Evolutionary conservation across 1,140 invertebrate species (phyloP), one percentile per base, ranked within the genome.

Genomic region (Drosophila baimaii): DNA sequence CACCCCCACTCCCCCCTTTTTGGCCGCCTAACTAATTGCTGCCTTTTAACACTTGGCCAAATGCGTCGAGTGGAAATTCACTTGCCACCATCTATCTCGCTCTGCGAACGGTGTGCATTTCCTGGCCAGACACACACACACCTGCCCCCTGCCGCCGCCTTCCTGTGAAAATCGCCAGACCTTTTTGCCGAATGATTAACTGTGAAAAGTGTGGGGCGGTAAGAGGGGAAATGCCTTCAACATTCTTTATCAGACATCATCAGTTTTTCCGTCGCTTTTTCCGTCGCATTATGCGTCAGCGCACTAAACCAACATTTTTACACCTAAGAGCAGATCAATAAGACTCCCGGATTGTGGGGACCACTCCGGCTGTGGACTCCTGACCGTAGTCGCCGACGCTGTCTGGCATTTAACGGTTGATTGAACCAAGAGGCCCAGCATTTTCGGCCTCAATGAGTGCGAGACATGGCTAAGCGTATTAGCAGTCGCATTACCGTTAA

Each of bases 231-330:
- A 59, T 56, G 25, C 57, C 59, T 62, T 37, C 2, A 31, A 19
- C 47, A n/a, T 19, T 52, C 49, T 76, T 77, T 85, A 85, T 85
- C 81, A 80, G 63, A 74, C 82, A 74, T 80, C 80, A 66, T 57
- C 73, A 51, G 66, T 66, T 54, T 58, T 76, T 80, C 58, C 64
- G 61, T 73, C 17, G 47, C 47, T 51, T 83, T 71, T 49, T 35
- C 55, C 81, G 55, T 64, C 66, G 51, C 47, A 44, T 78, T 73
- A 89, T 90, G 84, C 84, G 81, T 89, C 85, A 89, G 59, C 74
- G 84, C 74, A 84, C 85, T 89, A 89, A 89, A 78, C 84, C 81
- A 81, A 84, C 84, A 89, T 89, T 89, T 89, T 89, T 90, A 89
- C 84, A 89, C 84, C 84, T 89, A 78, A 78, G 51, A 72, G 63